Base-by-base conservation (phyloP, 2,888 invertebrate species). In the Drosophila paracracens region DNA sequence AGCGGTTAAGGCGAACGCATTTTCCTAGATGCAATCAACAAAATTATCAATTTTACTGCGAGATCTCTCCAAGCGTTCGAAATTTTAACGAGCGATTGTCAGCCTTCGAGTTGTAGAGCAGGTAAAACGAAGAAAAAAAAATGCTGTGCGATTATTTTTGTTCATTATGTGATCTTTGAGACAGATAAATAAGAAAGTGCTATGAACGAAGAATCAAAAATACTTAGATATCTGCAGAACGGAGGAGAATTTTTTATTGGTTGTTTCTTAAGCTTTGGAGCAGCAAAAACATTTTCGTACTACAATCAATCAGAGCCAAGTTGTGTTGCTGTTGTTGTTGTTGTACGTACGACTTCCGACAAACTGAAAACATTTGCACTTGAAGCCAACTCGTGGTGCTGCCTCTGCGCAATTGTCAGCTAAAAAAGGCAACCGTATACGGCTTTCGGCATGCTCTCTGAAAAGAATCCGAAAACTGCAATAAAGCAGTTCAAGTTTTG, bases 401-500 rank as follows among this genome's bases (percentile, higher is more conserved):
- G 43, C 11, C 43, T 21, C 43, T 43, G 46, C 33, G 57, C 62
- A 74, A 63, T 76, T 50, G 74, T 61, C 76, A 74, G 78, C 38
- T 18, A 10, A 61, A 60, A 52, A 60, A 48, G 36, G 38, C 16
- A 51, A 7, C 79, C 54, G 65, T 62, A 64, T 74, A 62, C n/a
- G 79, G 76, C 61, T 69, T 57, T 50, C 43, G 68, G 67, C 40
- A 13, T 60, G 79, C 76, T 69, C 79, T 58, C 25, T 27, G 68
- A 61, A 76, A 74, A 76, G 79, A 76, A 79, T 74, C 64, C 43
- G 56, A 81, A 87, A 84, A 79, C 70, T 76, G 88, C 88, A 79
- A 79, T 83, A 89, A 84, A 89, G 84, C 89, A 77, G 84, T 89
- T 84, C 87, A 70, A 74, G 81, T 83, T 78, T 79, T 59, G 66